Base-by-base conservation (phyloP, 2,888 invertebrate genomes). In the Drosophila yooni region DNA sequence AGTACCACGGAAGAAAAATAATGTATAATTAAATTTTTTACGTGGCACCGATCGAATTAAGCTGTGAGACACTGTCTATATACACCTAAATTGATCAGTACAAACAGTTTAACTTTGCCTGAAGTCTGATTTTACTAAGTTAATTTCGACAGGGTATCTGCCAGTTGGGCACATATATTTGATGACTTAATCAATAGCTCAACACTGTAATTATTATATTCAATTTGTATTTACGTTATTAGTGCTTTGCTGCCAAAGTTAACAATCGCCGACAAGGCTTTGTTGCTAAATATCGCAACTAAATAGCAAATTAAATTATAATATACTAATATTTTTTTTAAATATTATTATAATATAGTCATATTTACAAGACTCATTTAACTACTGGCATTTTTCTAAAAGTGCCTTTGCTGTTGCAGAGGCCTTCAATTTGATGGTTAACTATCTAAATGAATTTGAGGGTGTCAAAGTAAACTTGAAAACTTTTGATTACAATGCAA, bases 271-370 rank as follows among this genome's bases (percentile, higher is more conserved):
- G 29, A 36, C 48, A 40, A 46, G 43, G 56, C 62, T 33, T 33
- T 74, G 51, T 70, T 74, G 70, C 74, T 50, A 52, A 67, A 59
- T 43, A 64, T 58, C 27, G 10, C 13, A 74, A 29, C 46, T 25
- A 8, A 52, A 31, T 27, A 52, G 33, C 3, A 25, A 46, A 33
- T 25, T 25, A 27, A 36, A 27, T 46, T 46, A 15, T 15, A 3
- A 25, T 7, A 13, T 3, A 46, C 15, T 15, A 46, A 46, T 15
- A 25, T 15, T 46, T 43, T n/a, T 31, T 4, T 5, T 5, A 5
- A 11, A 6, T 43, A 5, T 21, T 6, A 2, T 43, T 21, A 5
- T 21, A 21, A 21, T 43, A 21, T 43, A 11, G n/a, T 4, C 40
- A n/a, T n/a, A 5, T 7, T 4, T 5, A n/a, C 2, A 40, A n/a